These are phyloP conservation scores for Neoaliturus tenellus DNA, from an alignment of 2,888 invertebrate genomes.

Conservation along the genomic window DNA sequence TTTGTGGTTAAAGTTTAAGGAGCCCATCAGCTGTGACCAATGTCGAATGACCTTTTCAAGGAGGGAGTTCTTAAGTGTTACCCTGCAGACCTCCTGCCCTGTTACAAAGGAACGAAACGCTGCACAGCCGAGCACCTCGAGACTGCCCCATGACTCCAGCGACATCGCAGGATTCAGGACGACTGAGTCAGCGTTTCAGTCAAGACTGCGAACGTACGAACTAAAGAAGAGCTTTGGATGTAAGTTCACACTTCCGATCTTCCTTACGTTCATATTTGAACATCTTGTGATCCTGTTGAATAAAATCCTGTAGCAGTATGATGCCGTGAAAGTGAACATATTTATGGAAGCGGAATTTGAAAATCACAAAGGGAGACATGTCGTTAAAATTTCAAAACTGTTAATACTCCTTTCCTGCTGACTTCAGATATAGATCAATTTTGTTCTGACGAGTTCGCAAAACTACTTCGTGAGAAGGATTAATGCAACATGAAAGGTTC, in stretches of 20 bases:
- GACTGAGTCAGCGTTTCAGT: constrained; percentile 7
- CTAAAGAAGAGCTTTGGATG: neutral
- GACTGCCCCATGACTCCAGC: neutral
- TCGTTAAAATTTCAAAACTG: constrained; percentile 20
- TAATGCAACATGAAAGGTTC: constrained; percentile 17
- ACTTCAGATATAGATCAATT: neutral
- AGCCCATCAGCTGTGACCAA: neutral
- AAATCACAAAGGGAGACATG: constrained; percentile 1
- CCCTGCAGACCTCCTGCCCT: neutral
- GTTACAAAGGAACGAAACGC: neutral
- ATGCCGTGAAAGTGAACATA: neutral
- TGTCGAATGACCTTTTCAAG: neutral
- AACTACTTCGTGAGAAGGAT: neutral
- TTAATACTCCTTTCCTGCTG: constrained; percentile 10
- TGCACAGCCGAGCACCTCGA: neutral
- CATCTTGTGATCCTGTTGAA: neutral
- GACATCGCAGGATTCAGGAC: neutral
- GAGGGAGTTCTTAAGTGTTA: neutral
- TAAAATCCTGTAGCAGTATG: neutral
- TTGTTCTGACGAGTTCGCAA: constrained; percentile 12
- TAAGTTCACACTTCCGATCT: neutral
- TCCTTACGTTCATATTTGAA: neutral
- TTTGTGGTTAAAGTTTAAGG: neutral
- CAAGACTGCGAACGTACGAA: neutral
- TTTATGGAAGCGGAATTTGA: constrained; percentile 7